Percentiles rank a stretch among this genome's conserved stretches.
Conservation (phyloP, 2,888 invertebrate species). For the Melinopterus prodromus region DNA sequence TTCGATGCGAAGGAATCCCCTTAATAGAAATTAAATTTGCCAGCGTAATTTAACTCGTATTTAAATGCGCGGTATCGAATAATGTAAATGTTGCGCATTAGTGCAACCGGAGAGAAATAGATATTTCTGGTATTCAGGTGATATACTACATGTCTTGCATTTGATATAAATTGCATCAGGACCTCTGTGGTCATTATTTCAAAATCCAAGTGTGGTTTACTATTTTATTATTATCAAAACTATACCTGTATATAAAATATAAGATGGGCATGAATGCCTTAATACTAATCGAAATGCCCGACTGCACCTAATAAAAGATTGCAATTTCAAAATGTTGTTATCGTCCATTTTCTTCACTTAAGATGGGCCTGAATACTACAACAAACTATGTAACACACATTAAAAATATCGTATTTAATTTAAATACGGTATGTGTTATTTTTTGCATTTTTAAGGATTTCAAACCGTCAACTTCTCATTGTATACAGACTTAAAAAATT, state of each 20-base stretch:
- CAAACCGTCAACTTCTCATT: no score
- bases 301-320: no score
- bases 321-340: no score
- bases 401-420: no score
- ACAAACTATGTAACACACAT: no score
- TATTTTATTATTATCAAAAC: not conserved
- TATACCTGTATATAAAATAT: not conserved
- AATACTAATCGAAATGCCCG: no score
- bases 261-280: no score
- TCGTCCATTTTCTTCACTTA: no score
- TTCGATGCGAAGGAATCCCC: slow-evolving; percentile 26
- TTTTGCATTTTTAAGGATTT: no score
- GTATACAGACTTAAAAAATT: no score
- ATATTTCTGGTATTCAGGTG: not conserved
- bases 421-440: no score
- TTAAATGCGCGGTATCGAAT: slow-evolving; percentile 22
- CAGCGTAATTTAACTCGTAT: slow-evolving; percentile 12
- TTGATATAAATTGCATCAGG: not conserved
- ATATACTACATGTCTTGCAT: not conserved
- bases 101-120: not conserved
- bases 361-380: no score
- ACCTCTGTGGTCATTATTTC: not conserved
- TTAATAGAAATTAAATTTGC: slow-evolving; percentile 28
- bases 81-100: slow-evolving; percentile 23
- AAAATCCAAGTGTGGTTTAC: not conserved